Conservation (phyloP, 2,888 invertebrate genomes). For the Tetranychus piercei region DNA sequence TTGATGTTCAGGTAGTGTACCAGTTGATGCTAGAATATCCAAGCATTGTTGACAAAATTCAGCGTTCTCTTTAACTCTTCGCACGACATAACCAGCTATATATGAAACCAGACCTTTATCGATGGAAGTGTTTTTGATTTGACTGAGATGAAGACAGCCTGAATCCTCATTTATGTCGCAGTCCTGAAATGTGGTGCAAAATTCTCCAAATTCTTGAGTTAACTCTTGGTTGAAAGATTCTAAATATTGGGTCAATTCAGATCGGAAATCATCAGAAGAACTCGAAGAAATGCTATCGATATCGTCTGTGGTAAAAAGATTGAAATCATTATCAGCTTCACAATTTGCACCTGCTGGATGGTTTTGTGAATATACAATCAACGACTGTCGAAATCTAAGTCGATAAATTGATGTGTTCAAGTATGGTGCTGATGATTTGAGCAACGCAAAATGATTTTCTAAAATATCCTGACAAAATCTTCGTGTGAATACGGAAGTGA, state of each 20-base stretch:
- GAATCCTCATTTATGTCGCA: no score
- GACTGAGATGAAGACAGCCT: not conserved
- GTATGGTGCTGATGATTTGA: not conserved
- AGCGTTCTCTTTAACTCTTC: not conserved
- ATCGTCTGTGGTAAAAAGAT: not conserved
- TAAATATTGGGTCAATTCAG: no score
- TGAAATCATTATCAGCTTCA: not conserved
- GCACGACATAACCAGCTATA: not conserved
- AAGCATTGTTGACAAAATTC: not conserved
- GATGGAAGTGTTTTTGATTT: not conserved
- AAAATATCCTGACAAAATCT: not conserved
- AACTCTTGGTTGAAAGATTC: no score
- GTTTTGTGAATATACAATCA: not conserved
- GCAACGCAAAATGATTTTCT: not conserved
- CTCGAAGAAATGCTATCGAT: not conserved
- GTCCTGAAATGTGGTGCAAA: no score
- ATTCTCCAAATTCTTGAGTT: no score
- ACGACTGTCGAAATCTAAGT: not conserved
- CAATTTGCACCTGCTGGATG: not conserved
- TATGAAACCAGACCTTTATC: not conserved
- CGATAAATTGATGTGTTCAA: not conserved
- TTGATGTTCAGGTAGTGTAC: not conserved
- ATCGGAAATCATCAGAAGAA: no score
- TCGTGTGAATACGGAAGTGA: not conserved
- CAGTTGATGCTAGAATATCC: not conserved